Evolutionary conservation across 2,888 invertebrate species (phyloP).

Genomic region (Perdita meconis): DNA sequence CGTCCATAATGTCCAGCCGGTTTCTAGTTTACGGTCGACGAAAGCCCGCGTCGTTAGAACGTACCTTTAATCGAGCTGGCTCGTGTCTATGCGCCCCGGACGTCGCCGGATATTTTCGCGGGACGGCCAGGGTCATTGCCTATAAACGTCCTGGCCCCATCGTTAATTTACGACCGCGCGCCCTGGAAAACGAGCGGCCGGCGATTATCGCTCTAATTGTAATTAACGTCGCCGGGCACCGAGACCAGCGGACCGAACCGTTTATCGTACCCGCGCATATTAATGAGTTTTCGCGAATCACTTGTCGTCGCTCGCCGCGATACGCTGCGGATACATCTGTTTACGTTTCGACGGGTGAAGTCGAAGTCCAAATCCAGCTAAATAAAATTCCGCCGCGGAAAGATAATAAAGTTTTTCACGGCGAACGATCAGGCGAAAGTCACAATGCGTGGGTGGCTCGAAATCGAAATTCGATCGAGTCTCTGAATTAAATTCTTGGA

Average conservation of each 20-base stretch:
- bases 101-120: constrained; percentile 46
- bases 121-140: constrained; percentile 53
- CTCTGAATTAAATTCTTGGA: no score
- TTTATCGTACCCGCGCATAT: constrained; percentile 63
- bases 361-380: no score
- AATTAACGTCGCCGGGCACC: constrained; percentile 63
- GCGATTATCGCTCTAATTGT: constrained; percentile 70
- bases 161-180: constrained; percentile 58
- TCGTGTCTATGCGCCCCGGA: constrained; percentile 12
- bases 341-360: constrained; percentile 14
- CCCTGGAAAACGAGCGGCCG: constrained; percentile 61
- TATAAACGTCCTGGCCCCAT: constrained; percentile 62
- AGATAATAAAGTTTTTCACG: no score
- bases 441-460: not conserved
- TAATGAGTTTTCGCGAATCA: constrained; percentile 63
- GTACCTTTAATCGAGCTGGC: constrained; percentile 50
- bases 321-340: constrained; percentile 52
- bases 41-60: constrained; percentile 46
- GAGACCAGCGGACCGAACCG: constrained; percentile 48
- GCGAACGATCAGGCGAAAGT: not conserved
- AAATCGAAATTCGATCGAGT: not conserved
- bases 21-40: constrained; percentile 52
- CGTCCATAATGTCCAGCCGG: constrained; percentile 22
- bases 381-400: not conserved
- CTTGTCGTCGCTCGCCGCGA: constrained; percentile 45